Evolutionary conservation across 2,113 vertebrate species (phyloP).

Genomic region (Papio anubis): DNA sequence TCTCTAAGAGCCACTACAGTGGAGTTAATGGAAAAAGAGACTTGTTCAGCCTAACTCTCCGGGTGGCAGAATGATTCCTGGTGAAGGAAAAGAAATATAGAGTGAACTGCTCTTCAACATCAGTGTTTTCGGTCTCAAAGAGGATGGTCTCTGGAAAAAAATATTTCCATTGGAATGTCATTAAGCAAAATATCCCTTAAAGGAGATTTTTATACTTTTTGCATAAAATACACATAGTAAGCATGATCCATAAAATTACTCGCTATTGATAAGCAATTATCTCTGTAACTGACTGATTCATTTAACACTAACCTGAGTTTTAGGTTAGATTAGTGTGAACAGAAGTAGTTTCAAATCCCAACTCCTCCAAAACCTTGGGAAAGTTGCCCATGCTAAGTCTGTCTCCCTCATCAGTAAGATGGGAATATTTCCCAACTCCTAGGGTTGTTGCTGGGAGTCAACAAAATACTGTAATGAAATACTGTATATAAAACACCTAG

Average conservation of each 20-base stretch:
- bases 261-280: not conserved
- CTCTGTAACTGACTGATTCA: not conserved
- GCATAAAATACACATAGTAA: not conserved
- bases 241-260: not conserved
- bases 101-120: not conserved
- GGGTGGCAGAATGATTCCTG: not conserved
- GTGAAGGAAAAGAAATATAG: not conserved
- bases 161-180: not conserved
- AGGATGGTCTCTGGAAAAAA: not conserved
- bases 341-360: slow-evolving; percentile 15
- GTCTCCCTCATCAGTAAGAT: not conserved
- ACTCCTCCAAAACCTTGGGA: not conserved
- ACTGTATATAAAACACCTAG: not conserved
- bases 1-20: not conserved
- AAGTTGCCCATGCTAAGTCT: not conserved
- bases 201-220: not conserved
- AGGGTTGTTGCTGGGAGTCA: not conserved
- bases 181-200: not conserved
- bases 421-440: not conserved
- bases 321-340: not conserved
- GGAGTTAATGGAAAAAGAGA: not conserved
- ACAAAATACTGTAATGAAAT: not conserved
- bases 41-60: not conserved
- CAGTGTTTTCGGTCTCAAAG: not conserved
- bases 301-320: not conserved